phyloP scores from a whole-genome alignment of 2,797 vertebrate genomes.

The Schizopygopsis pylzovi region DNA sequence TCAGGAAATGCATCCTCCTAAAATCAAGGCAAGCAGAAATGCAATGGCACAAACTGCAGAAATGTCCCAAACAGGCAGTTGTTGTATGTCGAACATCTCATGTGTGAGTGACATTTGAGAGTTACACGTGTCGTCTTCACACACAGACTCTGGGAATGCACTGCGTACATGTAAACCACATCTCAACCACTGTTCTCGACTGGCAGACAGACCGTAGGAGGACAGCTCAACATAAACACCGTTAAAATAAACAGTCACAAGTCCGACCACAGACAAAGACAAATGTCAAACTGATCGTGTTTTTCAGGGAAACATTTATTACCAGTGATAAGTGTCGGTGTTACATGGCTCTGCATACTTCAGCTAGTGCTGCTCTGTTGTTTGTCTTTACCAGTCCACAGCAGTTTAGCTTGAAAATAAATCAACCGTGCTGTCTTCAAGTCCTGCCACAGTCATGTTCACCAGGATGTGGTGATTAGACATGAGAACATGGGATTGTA shows the following conservation, averaged over 20 bases:
- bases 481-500: neutral
- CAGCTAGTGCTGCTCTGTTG: slow-evolving; percentile 1
- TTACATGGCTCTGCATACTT: slow-evolving; percentile 33
- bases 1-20: neutral
- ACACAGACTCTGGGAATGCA: slow-evolving; percentile 58
- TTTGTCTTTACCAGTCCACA: slow-evolving; percentile 18
- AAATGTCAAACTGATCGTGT: slow-evolving; percentile 56
- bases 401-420: neutral
- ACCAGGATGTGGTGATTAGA: neutral
- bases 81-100: slow-evolving; percentile 32
- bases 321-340: slow-evolving; percentile 25
- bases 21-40: neutral
- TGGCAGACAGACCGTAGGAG: slow-evolving; percentile 58
- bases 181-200: slow-evolving; percentile 44
- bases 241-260: slow-evolving; percentile 61
- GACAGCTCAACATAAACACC: slow-evolving; percentile 60
- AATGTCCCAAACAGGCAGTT: neutral
- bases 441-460: neutral
- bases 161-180: slow-evolving; percentile 55
- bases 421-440: neutral
- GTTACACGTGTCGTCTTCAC: slow-evolving; percentile 51
- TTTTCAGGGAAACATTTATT: slow-evolving; percentile 61
- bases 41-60: neutral
- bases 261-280: slow-evolving; percentile 57
- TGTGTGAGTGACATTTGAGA: slow-evolving; percentile 57